These are phyloP conservation scores for Psittacula cyanocephala DNA, from an alignment of 2,113 vertebrate genomes.

Conservation along the genomic window DNA sequence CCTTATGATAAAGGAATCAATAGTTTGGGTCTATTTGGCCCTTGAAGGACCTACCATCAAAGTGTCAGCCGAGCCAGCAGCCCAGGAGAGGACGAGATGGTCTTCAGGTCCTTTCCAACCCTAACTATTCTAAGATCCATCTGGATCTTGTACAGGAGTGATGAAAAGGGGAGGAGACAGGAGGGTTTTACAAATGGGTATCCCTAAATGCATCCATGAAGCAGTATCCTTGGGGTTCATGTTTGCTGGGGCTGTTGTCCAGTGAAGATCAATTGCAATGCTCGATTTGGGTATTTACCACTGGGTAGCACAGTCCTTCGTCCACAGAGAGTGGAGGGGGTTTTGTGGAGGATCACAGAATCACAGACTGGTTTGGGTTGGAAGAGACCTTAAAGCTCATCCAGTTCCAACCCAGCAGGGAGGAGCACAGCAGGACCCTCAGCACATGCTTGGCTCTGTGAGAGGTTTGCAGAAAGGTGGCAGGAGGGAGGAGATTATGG, in stretches of 20 bases:
- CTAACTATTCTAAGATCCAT: too few relatives aligned
- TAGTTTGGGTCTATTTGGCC: not conserved
- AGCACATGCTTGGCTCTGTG: not conserved
- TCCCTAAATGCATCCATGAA: not conserved
- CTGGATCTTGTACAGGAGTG: not conserved
- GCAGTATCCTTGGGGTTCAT: not conserved
- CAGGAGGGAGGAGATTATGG: not conserved
- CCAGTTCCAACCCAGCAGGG: not conserved
- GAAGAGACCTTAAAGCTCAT: not conserved
- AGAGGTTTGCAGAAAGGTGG: not conserved
- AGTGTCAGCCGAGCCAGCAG: fast-evolving
- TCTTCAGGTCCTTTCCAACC: too few relatives aligned
- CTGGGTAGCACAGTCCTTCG: not conserved
- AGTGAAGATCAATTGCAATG: not conserved
- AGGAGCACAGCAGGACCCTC: not conserved
- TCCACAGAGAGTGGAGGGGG: fast-evolving
- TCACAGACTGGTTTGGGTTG: not conserved
- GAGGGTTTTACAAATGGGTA: not conserved
- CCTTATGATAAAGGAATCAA: not conserved
- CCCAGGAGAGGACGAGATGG: not conserved
- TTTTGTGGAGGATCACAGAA: not conserved
- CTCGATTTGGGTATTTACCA: not conserved
- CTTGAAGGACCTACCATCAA: not conserved
- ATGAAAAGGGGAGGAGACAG: not conserved
- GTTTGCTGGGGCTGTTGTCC: not conserved